Conservation (phyloP, 2,888 invertebrate genomes). For the Lithophane ornitopus region DNA sequence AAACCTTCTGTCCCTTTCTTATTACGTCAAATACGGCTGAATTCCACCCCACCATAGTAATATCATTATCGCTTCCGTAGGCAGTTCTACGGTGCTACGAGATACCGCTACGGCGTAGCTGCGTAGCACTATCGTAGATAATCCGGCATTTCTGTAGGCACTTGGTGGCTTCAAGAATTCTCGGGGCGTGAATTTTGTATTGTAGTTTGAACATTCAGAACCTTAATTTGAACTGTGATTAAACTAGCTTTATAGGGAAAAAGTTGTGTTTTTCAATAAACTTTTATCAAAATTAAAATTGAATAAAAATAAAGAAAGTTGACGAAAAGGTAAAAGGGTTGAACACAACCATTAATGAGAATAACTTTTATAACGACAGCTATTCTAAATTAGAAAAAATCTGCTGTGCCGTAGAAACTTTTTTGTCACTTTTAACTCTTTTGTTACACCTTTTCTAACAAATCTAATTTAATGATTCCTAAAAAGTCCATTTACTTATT, state of each 20-base stretch:
- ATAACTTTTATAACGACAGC: slow-evolving; percentile 29
- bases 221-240: background rate
- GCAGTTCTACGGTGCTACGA: slow-evolving; percentile 64
- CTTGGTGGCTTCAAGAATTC: slow-evolving; percentile 46
- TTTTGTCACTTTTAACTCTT: background rate
- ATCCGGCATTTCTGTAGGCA: slow-evolving; percentile 43
- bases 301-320: background rate
- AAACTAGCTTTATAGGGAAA: background rate
- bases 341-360: slow-evolving; percentile 28
- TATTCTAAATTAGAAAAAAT: slow-evolving; percentile 32
- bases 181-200: slow-evolving; percentile 18
- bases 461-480: background rate
- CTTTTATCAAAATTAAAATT: background rate
- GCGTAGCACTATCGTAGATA: slow-evolving; percentile 61
- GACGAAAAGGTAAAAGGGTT: slow-evolving; percentile 26
- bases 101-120: slow-evolving; percentile 63
- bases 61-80: slow-evolving; percentile 63
- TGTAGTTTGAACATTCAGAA: slow-evolving; percentile 10
- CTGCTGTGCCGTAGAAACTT: slow-evolving; percentile 6
- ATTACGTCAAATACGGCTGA: slow-evolving; percentile 42
- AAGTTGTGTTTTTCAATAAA: background rate
- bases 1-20: slow-evolving; percentile 25
- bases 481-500: slow-evolving; percentile 1
- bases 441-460: slow-evolving; percentile 21
- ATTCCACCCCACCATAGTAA: slow-evolving; percentile 54